Base-by-base conservation (phyloP, 2,113 vertebrate genomes). In the Heterochromis multidens region DNA sequence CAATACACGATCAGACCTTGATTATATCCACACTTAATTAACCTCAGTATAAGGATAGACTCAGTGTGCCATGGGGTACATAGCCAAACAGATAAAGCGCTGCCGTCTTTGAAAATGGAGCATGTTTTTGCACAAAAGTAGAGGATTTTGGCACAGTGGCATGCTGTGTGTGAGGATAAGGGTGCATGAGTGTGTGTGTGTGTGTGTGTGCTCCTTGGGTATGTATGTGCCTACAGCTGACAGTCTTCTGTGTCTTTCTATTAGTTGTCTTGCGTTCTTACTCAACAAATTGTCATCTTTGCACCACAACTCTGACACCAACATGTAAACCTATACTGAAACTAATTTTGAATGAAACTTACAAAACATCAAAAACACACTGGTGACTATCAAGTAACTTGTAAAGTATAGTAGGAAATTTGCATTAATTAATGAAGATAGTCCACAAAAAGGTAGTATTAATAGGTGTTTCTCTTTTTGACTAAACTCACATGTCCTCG, bases 1-100 rank as follows among this genome's bases (percentile, higher is more conserved):
- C 91, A 85, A 94, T 94, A 91, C 87, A 90, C 61, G 83, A 95
- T 95, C 94, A 87, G 83, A 79, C 85, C 90, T 87, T 85, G 94
- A 96, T 95, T 94, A 87, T 94, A 89, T 94, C 92, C 92, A 92
- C 91, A 93, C 93, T 92, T 95, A 96, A 95, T 96, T 93, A 95
- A 95, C 93, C 91, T 86, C 58, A 33, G 52, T 67, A 62, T 82
- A 87, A 91, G 79, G 86, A 91, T 76, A 88, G 88, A 81, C 87
- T 83, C 35, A 87, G 82, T 6, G 3, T 84, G 81, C 61, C 82
- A 79, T 9, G 2, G 52, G 59, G 60, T 74, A 77, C 65, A 54
- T 40, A 88, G 83, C 89, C 88, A 81, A 78, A 83, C 57, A 76
- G 91, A 87, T 91, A 83, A 80, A 76, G 54, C 1, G 13, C 56